Percentiles rank a stretch among this genome's conserved stretches.
These are phyloP conservation scores for Hydrotaea diabolus DNA, from an alignment of 2,888 invertebrate species.

Conservation along the genomic window DNA sequence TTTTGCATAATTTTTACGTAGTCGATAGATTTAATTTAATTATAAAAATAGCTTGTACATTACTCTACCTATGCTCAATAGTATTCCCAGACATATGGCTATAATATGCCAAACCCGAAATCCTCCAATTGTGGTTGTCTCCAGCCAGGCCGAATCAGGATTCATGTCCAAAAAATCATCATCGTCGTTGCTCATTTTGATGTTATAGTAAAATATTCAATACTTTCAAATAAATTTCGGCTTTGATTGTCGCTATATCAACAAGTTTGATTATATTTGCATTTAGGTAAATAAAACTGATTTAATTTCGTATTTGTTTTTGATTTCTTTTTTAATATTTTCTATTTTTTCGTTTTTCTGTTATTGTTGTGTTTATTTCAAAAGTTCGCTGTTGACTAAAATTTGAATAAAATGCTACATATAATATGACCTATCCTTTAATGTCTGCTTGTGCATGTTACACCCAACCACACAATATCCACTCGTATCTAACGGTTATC, in stretches of 20 bases:
- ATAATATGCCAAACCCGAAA: slow-evolving; percentile 92
- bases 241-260: slow-evolving; percentile 5
- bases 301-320: slow-evolving; percentile 4
- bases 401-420: slow-evolving; percentile 51
- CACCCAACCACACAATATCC: slow-evolving; percentile 33
- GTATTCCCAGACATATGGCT: slow-evolving; percentile 85
- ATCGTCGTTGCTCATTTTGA: slow-evolving; percentile 71
- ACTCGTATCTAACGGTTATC: slow-evolving; percentile 54
- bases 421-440: slow-evolving; percentile 57
- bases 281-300: neutral
- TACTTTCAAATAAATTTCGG: neutral
- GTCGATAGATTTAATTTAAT: slow-evolving; percentile 17
- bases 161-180: slow-evolving; percentile 73
- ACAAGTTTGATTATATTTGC: slow-evolving; percentile 44
- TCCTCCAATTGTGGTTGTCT: slow-evolving; percentile 85
- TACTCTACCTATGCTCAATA: slow-evolving; percentile 84
- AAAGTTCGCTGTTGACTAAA: slow-evolving; percentile 59
- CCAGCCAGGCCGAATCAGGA: slow-evolving; percentile 87
- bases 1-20: neutral
- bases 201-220: neutral
- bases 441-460: slow-evolving; percentile 25
- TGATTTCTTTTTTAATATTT: slow-evolving; percentile 37
- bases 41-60: no score
- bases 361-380: slow-evolving; percentile 55
- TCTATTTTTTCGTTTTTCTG: slow-evolving; percentile 32